phyloP scores from a whole-genome alignment of 2,797 vertebrate genomes.

The Pangasius larnaudii region DNA sequence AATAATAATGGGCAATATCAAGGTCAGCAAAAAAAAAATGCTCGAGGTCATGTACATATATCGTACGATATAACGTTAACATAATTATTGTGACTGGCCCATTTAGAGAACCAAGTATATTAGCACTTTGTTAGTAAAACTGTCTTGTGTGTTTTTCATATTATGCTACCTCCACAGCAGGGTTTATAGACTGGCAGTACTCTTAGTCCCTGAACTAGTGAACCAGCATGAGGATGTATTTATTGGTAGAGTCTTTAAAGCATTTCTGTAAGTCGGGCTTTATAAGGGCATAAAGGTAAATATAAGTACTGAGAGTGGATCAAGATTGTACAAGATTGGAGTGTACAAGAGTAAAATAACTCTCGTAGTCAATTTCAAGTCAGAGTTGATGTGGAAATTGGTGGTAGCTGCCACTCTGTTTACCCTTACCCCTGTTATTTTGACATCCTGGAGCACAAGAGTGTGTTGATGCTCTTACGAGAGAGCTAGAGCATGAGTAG shows the following conservation, averaged over 20 bases:
- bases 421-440: background rate
- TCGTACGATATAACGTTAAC: no score
- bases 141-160: background rate
- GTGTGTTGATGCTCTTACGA: background rate
- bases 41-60: no score
- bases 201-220: background rate
- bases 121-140: background rate
- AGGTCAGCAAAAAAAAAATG: no score
- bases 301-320: background rate
- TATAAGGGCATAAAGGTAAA: background rate
- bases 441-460: background rate
- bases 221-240: background rate
- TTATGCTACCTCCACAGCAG: background rate
- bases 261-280: background rate
- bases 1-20: no score
- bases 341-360: background rate
- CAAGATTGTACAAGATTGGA: background rate
- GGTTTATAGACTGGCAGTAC: background rate
- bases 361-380: background rate
- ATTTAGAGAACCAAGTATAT: background rate
- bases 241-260: background rate
- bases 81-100: no score
- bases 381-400: background rate
- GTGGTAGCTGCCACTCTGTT: background rate
- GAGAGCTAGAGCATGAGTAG: background rate